These are phyloP conservation scores for Trinectes maculatus DNA, from an alignment of 2,113 vertebrate genomes.

Conservation along the genomic window DNA sequence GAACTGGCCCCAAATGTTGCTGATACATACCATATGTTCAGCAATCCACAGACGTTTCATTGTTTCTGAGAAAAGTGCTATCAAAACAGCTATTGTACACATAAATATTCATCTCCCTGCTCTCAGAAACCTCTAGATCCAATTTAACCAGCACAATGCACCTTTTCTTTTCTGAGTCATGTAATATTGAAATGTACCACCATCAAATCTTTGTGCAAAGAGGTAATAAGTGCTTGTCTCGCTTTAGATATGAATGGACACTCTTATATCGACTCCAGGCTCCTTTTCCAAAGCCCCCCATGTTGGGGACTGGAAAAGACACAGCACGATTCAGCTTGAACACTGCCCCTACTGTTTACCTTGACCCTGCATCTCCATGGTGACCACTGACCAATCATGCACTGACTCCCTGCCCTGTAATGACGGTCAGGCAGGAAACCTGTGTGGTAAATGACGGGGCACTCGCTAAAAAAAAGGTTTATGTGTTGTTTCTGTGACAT, in stretches of 20 bases:
- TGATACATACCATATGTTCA: slow-evolving; percentile 62
- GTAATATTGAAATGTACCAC: slow-evolving; percentile 55
- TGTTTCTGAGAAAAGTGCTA: slow-evolving; percentile 49
- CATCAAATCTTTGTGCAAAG: slow-evolving; percentile 20
- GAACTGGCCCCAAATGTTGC: slow-evolving; percentile 35
- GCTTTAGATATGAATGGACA: slow-evolving; percentile 68
- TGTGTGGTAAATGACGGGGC: slow-evolving; percentile 1
- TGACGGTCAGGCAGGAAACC: slow-evolving; percentile 28
- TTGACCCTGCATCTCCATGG: slow-evolving; percentile 68
- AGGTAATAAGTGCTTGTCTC: slow-evolving; percentile 46
- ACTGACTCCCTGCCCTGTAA: slow-evolving; percentile 33
- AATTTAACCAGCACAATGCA: slow-evolving; percentile 37
- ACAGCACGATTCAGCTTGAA: slow-evolving; percentile 81
- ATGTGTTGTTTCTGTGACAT: not conserved
- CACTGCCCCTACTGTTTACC: slow-evolving; percentile 83
- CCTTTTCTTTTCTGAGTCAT: slow-evolving; percentile 36
- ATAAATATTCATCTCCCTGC: slow-evolving; percentile 29
- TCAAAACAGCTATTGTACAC: slow-evolving; percentile 58
- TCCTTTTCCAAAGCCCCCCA: slow-evolving; percentile 62
- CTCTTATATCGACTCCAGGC: slow-evolving; percentile 66
- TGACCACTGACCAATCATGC: slow-evolving; percentile 52
- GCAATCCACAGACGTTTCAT: slow-evolving; percentile 52
- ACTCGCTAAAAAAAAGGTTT: not conserved
- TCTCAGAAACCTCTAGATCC: slow-evolving; percentile 40
- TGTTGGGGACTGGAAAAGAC: slow-evolving; percentile 54